phyloP scores from a whole-genome alignment of 2,888 invertebrate genomes.

The Xestia sexstrigata region DNA sequence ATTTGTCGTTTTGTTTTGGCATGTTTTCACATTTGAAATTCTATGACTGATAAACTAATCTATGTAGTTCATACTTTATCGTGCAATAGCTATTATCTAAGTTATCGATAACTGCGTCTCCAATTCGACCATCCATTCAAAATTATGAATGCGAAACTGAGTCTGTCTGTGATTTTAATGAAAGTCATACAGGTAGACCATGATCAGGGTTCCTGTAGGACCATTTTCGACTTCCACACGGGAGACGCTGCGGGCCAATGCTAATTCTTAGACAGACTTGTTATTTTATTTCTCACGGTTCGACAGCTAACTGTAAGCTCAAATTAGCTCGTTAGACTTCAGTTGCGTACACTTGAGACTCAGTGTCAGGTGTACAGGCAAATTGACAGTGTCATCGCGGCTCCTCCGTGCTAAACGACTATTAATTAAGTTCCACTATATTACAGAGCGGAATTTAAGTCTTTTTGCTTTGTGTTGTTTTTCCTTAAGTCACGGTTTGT shows the following conservation, averaged over 20 bases:
- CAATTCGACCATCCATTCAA: constrained; percentile 41
- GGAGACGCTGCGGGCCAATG: neutral
- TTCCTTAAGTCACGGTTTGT: constrained; percentile 35
- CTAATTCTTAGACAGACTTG: constrained; percentile 4
- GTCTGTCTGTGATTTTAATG: neutral
- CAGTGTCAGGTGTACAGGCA: constrained; percentile 60
- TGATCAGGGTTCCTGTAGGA: neutral
- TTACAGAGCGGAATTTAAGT: constrained; percentile 29
- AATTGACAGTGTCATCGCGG: constrained; percentile 48
- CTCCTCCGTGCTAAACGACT: constrained; percentile 39
- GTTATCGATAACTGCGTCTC: constrained; percentile 49
- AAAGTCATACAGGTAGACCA: too few species aligned
- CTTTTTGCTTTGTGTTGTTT: constrained; percentile 28
- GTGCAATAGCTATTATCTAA: constrained; percentile 43
- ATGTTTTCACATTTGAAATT: constrained; percentile 28
- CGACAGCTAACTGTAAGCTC: constrained; percentile 55
- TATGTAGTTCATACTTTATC: constrained; percentile 53
- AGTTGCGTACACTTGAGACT: constrained; percentile 60
- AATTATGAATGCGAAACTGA: neutral
- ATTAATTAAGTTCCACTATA: constrained; percentile 53
- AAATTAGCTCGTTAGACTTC: constrained; percentile 67
- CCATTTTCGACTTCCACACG: neutral
- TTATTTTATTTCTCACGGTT: constrained; percentile 70
- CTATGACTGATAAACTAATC: constrained; percentile 46
- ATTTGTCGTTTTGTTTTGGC: constrained; percentile 16